These are phyloP conservation scores for Parus major DNA, from an alignment of 2,113 vertebrate genomes.

Conservation along the genomic window DNA sequence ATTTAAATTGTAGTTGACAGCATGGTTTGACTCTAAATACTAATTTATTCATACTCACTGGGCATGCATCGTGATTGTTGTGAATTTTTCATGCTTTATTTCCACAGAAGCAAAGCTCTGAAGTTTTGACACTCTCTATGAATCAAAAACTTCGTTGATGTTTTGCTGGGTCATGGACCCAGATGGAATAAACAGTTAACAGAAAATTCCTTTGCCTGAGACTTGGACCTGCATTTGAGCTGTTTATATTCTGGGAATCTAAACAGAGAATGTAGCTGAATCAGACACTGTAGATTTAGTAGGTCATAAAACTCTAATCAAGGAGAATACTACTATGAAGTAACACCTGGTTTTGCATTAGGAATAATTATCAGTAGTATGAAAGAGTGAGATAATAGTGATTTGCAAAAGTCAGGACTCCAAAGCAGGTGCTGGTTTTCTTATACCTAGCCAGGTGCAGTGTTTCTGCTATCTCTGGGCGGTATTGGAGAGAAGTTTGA, in stretches of 20 bases:
- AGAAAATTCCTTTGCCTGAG: not conserved
- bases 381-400: not conserved
- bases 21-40: not conserved
- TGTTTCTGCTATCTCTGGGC: not conserved
- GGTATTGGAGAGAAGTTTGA: not conserved
- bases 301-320: not conserved
- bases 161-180: not conserved
- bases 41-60: not conserved
- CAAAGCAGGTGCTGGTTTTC: not conserved
- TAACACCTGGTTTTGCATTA: not conserved
- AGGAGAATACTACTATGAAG: not conserved
- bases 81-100: not conserved
- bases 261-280: not conserved
- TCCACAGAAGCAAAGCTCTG: not conserved
- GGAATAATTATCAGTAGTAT: not conserved
- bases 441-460: not conserved
- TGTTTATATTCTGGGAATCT: not conserved
- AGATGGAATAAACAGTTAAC: not conserved
- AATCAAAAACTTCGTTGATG: not conserved
- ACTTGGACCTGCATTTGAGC: not conserved
- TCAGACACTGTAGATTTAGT: not conserved
- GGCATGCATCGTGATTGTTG: not conserved
- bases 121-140: not conserved
- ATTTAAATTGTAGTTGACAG: not conserved
- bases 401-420: not conserved